phyloP scores from a whole-genome alignment of 2,888 invertebrate species.

The Hemistola chrysoprasaria region DNA sequence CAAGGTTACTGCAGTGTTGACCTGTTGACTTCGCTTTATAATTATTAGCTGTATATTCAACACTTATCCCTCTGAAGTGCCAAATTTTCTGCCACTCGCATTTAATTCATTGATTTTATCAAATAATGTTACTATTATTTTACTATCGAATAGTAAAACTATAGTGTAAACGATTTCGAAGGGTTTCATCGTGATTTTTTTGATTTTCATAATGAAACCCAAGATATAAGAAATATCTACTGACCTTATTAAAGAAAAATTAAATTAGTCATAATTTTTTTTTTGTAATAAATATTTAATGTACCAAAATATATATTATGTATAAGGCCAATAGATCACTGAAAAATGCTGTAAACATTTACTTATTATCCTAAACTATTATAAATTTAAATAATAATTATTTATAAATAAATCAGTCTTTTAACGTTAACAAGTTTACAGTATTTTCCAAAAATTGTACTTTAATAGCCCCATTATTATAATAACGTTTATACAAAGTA shows the following conservation, averaged over 20 bases:
- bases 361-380: background rate
- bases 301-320: background rate
- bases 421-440: conserved; percentile 9
- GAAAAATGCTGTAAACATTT: conserved; percentile 25
- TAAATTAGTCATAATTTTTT: too few relatives aligned
- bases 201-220: conserved; percentile 44
- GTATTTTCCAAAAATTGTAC: conserved; percentile 14
- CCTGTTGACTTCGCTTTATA: conserved; percentile 64
- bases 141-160: conserved; percentile 27
- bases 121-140: conserved; percentile 35
- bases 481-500: conserved; percentile 3
- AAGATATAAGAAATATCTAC: conserved; percentile 18
- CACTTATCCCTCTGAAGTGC: conserved; percentile 73
- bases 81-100: conserved; percentile 57
- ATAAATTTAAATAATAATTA: background rate
- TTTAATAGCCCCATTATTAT: conserved; percentile 4
- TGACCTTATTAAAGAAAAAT: conserved; percentile 8
- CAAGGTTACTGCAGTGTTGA: conserved; percentile 76
- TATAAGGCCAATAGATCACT: conserved; percentile 19
- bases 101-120: too few relatives aligned
- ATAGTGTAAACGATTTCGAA: conserved; percentile 28
- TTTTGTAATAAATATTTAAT: too few relatives aligned
- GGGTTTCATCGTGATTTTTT: conserved; percentile 40
- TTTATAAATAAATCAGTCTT: conserved; percentile 7
- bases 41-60: conserved; percentile 67